Evolutionary conservation across 2,888 invertebrate genomes (phyloP).

Genomic region (Drosophila paranaensis): DNA sequence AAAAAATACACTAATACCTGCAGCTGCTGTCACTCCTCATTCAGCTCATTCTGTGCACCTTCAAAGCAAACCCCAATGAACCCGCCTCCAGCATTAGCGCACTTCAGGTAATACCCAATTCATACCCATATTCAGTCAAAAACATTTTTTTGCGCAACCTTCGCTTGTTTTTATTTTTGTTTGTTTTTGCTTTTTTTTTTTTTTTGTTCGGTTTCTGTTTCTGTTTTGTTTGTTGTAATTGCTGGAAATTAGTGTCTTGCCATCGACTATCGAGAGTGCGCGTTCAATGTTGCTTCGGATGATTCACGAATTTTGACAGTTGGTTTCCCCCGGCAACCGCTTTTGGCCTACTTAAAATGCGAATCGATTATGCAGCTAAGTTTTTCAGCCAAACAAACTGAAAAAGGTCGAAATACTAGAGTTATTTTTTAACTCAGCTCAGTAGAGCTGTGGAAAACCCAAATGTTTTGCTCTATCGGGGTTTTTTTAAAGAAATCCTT

Average conservation of each 20-base stretch:
- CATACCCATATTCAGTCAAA: slow-evolving; percentile 32
- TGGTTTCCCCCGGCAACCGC: slow-evolving; percentile 64
- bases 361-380: slow-evolving; percentile 39
- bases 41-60: slow-evolving; percentile 30
- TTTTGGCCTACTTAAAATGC: slow-evolving; percentile 69
- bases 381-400: slow-evolving; percentile 26
- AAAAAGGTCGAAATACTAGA: slow-evolving; percentile 12
- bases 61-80: slow-evolving; percentile 32
- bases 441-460: slow-evolving; percentile 49
- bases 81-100: slow-evolving; percentile 39
- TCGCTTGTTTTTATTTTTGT: slow-evolving; percentile 44
- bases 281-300: slow-evolving; percentile 50
- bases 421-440: slow-evolving; percentile 21
- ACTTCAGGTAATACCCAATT: slow-evolving; percentile 64
- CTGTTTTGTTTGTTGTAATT: slow-evolving; percentile 4
- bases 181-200: neutral
- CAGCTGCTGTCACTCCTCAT: slow-evolving; percentile 4
- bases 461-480: slow-evolving; percentile 12
- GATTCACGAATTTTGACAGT: slow-evolving; percentile 49
- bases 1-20: neutral
- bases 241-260: slow-evolving; percentile 31
- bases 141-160: slow-evolving; percentile 63
- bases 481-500: slow-evolving; percentile 54
- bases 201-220: slow-evolving; percentile 16
- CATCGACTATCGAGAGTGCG: slow-evolving; percentile 33